Evolutionary conservation across 2,888 invertebrate genomes (phyloP).

Genomic region (Leptopilina drosophilae): DNA sequence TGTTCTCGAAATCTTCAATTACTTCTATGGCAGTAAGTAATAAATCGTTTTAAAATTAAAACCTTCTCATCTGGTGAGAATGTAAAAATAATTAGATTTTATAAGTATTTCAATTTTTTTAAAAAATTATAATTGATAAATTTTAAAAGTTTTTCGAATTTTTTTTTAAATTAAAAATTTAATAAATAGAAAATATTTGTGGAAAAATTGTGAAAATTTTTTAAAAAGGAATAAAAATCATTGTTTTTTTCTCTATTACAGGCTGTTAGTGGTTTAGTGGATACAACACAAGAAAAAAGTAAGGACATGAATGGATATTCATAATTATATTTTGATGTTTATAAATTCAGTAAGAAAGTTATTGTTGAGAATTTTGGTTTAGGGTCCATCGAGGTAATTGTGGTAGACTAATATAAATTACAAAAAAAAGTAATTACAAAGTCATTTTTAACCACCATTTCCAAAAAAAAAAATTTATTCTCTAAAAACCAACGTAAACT

Average conservation of each 20-base stretch:
- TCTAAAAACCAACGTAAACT: neutral
- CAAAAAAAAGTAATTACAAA: neutral
- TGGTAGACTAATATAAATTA: slow-evolving; percentile 17
- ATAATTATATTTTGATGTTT: slow-evolving; percentile 60
- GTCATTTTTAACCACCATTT: neutral
- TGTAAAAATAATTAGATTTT: too few species aligned
- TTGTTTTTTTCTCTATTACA: slow-evolving; percentile 74
- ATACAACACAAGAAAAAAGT: slow-evolving; percentile 88
- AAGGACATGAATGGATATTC: slow-evolving; percentile 79
- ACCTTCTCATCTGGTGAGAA: too few species aligned
- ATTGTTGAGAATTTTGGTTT: slow-evolving; percentile 18
- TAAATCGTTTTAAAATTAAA: too few species aligned
- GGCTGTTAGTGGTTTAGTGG: slow-evolving; percentile 90
- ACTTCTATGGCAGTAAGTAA: slow-evolving; percentile 94
- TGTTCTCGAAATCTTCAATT: slow-evolving; percentile 91
- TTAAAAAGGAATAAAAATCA: slow-evolving; percentile 21
- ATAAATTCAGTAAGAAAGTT: slow-evolving; percentile 27
- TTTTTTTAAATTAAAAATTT: too few species aligned
- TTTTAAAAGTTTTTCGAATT: too few species aligned
- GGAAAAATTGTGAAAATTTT: too few species aligned
- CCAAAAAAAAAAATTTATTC: neutral
- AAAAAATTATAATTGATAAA: too few species aligned
- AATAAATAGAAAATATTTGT: too few species aligned
- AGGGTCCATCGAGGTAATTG: slow-evolving; percentile 36
- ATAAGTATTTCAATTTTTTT: too few species aligned